phyloP scores from a whole-genome alignment of 2,888 invertebrate species.

The Kuschelorhynchus macadamiae region DNA sequence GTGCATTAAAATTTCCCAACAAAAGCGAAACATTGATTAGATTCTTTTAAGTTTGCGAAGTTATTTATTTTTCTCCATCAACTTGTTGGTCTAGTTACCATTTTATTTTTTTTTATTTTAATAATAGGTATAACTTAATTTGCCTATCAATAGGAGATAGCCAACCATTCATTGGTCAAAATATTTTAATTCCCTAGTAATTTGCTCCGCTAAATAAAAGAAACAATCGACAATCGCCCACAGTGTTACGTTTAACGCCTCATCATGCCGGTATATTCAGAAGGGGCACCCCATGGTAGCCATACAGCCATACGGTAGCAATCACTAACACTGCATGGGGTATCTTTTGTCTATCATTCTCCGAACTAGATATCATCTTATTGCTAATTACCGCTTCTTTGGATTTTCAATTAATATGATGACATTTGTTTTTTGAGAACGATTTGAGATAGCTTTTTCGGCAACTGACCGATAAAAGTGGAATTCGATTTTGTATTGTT shows the following conservation, averaged over 20 bases:
- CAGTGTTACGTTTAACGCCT: constrained; percentile 22
- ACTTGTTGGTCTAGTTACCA: no score
- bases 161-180: no score
- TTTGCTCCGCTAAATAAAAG: constrained; percentile 15
- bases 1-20: no score
- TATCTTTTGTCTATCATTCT: constrained; percentile 35
- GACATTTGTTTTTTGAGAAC: constrained; percentile 33
- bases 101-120: no score
- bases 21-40: no score
- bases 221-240: constrained; percentile 30
- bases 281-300: constrained; percentile 2
- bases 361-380: constrained; percentile 44
- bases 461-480: not conserved
- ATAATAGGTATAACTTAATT: no score
- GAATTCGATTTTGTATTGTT: constrained; percentile 16
- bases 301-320: constrained; percentile 47
- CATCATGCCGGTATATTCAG: constrained; percentile 26
- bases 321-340: constrained; percentile 45
- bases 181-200: constrained; percentile 10
- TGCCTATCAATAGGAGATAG: no score
- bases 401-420: constrained; percentile 43
- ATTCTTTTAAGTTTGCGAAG: no score
- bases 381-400: constrained; percentile 39
- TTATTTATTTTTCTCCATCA: no score
- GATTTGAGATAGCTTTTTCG: constrained; percentile 16